A percentile compares a stretch with the other conserved stretches of the same genome.
Conservation (phyloP, 2,888 invertebrate species). For the Stomorhina lunata region DNA sequence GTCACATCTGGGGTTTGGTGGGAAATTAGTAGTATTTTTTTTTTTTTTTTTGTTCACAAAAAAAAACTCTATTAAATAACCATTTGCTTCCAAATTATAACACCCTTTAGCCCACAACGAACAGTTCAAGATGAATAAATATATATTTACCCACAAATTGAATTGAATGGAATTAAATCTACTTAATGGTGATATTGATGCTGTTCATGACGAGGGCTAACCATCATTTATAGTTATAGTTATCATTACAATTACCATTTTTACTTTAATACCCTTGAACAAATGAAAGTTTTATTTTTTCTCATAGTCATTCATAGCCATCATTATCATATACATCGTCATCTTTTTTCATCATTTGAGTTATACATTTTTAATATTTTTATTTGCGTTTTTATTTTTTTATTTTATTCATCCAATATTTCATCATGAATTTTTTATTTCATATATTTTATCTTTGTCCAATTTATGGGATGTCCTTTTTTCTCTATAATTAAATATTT, state of each 20-base stretch:
- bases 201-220: background rate
- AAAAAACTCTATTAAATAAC: too few relatives aligned
- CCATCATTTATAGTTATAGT: background rate
- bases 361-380: constrained; percentile 32
- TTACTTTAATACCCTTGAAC: constrained; percentile 14
- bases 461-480: background rate
- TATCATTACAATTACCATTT: background rate
- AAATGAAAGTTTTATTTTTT: background rate
- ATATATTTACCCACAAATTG: background rate
- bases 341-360: background rate
- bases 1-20: too few relatives aligned
- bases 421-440: background rate
- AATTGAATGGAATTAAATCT: background rate
- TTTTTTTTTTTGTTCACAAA: too few relatives aligned
- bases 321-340: background rate
- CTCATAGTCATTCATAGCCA: background rate
- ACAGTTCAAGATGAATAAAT: too few relatives aligned
- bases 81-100: too few relatives aligned
- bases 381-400: background rate
- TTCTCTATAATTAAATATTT: constrained; percentile 26
- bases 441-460: constrained; percentile 25
- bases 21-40: too few relatives aligned
- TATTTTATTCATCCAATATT: background rate
- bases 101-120: too few relatives aligned
- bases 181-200: background rate